phyloP scores from a whole-genome alignment of 1,140 invertebrate species.

The Gyrodactylus bullatarudis region DNA sequence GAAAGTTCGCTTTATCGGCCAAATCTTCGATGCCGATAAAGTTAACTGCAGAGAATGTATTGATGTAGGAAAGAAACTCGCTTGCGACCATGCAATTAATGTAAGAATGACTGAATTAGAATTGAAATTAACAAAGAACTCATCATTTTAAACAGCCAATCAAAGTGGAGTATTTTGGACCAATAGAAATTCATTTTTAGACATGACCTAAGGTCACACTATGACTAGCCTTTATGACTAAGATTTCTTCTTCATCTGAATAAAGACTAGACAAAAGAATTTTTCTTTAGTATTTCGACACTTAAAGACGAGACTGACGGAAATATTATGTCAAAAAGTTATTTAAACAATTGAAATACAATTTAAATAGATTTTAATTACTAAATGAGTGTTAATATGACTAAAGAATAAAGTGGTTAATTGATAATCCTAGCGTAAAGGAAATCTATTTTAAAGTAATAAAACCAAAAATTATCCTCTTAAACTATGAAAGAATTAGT shows the following conservation, averaged over 20 bases:
- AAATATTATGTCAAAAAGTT: background rate
- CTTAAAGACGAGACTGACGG: background rate
- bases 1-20: slow-evolving; percentile 4
- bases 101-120: background rate
- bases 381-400: background rate
- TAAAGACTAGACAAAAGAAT: background rate
- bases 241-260: too few species aligned
- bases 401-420: background rate
- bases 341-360: background rate
- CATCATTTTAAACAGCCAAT: background rate
- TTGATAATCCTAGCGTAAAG: too few species aligned
- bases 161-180: background rate
- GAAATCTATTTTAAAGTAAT: too few species aligned
- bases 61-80: background rate
- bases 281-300: background rate
- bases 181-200: background rate
- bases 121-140: background rate
- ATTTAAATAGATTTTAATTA: background rate
- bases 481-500: too few species aligned
- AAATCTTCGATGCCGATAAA: slow-evolving; percentile 6
- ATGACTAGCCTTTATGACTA: background rate
- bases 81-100: slow-evolving; percentile 2
- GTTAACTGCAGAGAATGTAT: background rate
- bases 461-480: too few species aligned
- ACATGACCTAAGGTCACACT: background rate